Evolutionary conservation across 2,113 vertebrate genomes (phyloP).

Genomic region (Centropus unirufus): DNA sequence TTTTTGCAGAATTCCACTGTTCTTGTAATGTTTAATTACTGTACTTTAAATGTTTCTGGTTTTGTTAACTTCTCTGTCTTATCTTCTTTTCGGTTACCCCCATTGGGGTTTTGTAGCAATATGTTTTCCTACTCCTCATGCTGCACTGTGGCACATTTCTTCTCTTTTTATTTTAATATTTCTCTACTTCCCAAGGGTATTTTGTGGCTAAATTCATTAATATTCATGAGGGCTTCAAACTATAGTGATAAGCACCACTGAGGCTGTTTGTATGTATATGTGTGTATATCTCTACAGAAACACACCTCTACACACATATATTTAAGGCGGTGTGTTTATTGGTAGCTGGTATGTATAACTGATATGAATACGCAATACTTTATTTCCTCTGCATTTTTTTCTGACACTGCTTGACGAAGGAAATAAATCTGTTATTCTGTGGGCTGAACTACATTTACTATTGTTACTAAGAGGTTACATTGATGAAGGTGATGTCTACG

Average conservation of each 20-base stretch:
- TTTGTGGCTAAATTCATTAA: constrained; percentile 2
- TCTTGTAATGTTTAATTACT: not conserved
- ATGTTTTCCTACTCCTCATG: not conserved
- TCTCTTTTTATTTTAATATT: not conserved
- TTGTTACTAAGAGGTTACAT: not conserved
- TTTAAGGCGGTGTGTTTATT: not conserved
- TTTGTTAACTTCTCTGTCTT: not conserved
- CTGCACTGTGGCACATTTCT: not conserved
- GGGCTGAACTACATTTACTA: not conserved
- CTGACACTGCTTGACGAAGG: not conserved
- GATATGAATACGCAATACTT: not conserved
- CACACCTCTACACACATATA: not conserved
- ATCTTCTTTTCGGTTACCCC: not conserved
- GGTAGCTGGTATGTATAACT: not conserved
- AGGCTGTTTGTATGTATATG: not conserved
- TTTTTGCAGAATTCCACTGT: not conserved
- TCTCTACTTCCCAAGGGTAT: not conserved
- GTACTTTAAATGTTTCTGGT: not conserved
- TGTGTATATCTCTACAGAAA: not conserved
- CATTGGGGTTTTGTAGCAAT: not conserved
- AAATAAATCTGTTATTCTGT: not conserved
- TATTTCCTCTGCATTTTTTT: not conserved
- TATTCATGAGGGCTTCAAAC: not conserved
- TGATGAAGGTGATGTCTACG: not conserved
- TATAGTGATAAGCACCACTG: not conserved